Evolutionary conservation across 2,888 invertebrate genomes (phyloP).

Genomic region (Xestia c-nigrum): DNA sequence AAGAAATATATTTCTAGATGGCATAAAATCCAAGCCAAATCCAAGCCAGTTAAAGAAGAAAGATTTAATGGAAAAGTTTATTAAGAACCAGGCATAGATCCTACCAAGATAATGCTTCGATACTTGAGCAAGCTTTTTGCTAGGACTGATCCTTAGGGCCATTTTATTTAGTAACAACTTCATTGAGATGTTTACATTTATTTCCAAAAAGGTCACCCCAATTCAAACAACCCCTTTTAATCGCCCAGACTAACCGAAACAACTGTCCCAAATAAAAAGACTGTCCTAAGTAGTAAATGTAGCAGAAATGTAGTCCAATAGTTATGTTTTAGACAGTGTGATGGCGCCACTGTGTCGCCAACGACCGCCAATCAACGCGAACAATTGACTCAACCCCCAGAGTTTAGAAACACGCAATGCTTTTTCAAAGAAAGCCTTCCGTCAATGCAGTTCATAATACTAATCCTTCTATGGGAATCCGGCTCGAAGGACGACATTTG

Average conservation of each 20-base stretch:
- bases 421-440: conserved; percentile 67
- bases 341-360: conserved; percentile 77
- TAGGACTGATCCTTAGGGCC: too few species aligned
- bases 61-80: neutral
- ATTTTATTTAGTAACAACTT: neutral
- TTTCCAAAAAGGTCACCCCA: neutral
- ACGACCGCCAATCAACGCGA: conserved; percentile 75
- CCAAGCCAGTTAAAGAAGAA: too few species aligned
- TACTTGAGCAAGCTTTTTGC: neutral
- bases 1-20: too few species aligned
- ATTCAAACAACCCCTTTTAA: conserved; percentile 8
- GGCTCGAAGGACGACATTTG: neutral
- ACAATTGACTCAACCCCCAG: conserved; percentile 64
- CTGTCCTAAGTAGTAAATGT: neutral
- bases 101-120: neutral
- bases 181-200: conserved; percentile 7
- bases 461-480: conserved; percentile 19
- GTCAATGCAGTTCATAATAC: conserved; percentile 49
- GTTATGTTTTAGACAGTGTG: conserved; percentile 62
- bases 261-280: conserved; percentile 31
- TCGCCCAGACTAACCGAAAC: conserved; percentile 17
- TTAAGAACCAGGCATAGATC: neutral
- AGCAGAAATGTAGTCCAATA: conserved; percentile 23
- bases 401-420: conserved; percentile 72
- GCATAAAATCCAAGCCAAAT: too few species aligned